Evolutionary conservation across 2,797 vertebrate species (phyloP).

Genomic region (Chanos chanos): DNA sequence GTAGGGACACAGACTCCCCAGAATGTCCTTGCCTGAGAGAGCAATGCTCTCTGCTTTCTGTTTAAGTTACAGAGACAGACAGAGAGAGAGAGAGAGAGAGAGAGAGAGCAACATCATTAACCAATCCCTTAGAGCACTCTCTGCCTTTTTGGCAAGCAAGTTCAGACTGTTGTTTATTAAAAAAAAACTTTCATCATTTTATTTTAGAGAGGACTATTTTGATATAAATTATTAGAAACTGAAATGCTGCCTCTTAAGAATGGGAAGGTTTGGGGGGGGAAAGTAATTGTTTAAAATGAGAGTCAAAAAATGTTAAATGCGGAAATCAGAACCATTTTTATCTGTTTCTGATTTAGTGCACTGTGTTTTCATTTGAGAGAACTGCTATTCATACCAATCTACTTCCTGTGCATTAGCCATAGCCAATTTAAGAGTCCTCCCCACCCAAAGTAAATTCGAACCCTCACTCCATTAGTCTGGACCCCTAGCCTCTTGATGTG

Average conservation of each 20-base stretch:
- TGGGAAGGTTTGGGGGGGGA: no score
- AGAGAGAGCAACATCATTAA: no score
- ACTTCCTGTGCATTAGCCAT: slow-evolving; percentile 36
- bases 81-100: no score
- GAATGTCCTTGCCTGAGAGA: slow-evolving; percentile 17
- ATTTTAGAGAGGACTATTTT: no score
- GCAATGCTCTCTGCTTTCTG: no score
- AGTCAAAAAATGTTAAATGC: background rate
- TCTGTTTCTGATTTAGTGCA: slow-evolving; percentile 16
- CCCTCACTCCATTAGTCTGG: slow-evolving; percentile 1
- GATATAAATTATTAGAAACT: no score
- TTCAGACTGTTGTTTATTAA: slow-evolving; percentile 6
- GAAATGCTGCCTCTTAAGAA: background rate
- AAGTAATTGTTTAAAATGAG: no score
- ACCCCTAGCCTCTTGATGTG: slow-evolving; percentile 10
- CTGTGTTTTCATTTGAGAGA: slow-evolving; percentile 19
- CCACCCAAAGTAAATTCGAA: slow-evolving; percentile 36
- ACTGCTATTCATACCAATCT: slow-evolving; percentile 16
- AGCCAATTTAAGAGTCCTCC: slow-evolving; percentile 16
- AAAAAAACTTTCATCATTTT: background rate
- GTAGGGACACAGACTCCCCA: slow-evolving; percentile 19
- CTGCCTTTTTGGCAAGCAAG: background rate
- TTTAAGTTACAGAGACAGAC: no score
- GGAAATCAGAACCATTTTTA: slow-evolving; percentile 4
- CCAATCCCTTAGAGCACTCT: slow-evolving; percentile 5